phyloP scores from a whole-genome alignment of 2,888 invertebrate genomes.

The Napeogenes inachia region DNA sequence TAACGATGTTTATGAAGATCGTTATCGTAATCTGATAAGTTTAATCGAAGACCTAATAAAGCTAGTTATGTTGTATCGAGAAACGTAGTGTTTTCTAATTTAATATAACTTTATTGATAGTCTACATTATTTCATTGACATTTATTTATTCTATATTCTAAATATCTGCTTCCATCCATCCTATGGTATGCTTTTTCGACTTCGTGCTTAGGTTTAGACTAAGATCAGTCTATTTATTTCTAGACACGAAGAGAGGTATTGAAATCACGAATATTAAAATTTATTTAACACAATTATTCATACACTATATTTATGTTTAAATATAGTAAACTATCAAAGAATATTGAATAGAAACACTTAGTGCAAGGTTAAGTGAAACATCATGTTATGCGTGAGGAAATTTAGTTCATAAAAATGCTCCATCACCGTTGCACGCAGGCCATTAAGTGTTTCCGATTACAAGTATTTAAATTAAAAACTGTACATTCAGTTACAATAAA shows the following conservation, averaged over 20 bases:
- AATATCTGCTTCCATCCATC: not conserved
- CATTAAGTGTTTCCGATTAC: constrained; percentile 35
- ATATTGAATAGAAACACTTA: constrained; percentile 7
- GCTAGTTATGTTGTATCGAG: too few relatives aligned
- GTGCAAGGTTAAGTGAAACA: constrained; percentile 14
- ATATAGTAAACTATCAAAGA: not conserved
- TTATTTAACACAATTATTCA: constrained; percentile 1
- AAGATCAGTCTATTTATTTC: constrained; percentile 5
- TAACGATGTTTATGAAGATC: not conserved
- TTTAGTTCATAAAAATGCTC: constrained; percentile 19
- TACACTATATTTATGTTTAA: not conserved
- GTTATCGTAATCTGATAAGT: too few relatives aligned
- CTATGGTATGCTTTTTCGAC: constrained; percentile 5
- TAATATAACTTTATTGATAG: too few relatives aligned
- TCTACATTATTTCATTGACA: too few relatives aligned
- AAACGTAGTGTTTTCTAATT: too few relatives aligned
- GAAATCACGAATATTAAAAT: constrained; percentile 6
- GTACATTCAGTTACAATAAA: constrained; percentile 46
- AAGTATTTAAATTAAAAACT: constrained; percentile 38
- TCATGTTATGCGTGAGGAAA: constrained; percentile 25
- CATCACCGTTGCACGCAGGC: constrained; percentile 25
- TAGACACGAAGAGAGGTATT: constrained; percentile 5
- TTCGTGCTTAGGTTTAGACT: constrained; percentile 1
- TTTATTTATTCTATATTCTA: too few relatives aligned
- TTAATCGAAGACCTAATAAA: too few relatives aligned